Conservation (phyloP, 2,888 invertebrate species). For the Lagria hirta region DNA sequence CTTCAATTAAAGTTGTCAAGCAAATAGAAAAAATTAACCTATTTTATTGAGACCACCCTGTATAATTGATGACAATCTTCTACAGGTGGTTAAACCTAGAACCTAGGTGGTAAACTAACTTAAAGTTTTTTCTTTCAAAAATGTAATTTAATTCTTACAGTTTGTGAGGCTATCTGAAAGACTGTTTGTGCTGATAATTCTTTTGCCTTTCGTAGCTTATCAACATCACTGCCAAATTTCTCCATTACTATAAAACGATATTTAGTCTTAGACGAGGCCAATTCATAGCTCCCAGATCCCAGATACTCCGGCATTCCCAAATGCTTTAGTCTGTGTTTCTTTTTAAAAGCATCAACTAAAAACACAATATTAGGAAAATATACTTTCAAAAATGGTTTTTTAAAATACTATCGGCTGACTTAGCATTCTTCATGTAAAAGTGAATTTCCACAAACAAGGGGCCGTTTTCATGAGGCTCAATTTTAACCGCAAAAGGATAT, state of each 20-base stretch:
- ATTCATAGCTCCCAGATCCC: constrained; percentile 81
- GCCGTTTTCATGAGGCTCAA: constrained; percentile 90
- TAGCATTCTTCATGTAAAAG: constrained; percentile 80
- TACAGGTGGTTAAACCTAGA: no score
- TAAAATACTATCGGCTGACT: constrained; percentile 67
- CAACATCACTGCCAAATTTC: constrained; percentile 83
- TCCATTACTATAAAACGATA: constrained; percentile 91
- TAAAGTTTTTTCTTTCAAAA: no score
- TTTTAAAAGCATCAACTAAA: constrained; percentile 71
- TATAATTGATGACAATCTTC: no score
- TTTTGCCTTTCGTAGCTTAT: constrained; percentile 71
- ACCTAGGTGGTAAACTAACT: no score
- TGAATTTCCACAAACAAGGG: constrained; percentile 93
- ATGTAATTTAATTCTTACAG: constrained; percentile 63
- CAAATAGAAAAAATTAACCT: no score
- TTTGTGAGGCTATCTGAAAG: constrained; percentile 79
- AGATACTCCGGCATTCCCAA: constrained; percentile 85
- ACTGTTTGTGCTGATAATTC: constrained; percentile 73
- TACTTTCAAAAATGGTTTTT: background rate
- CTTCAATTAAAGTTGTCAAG: no score
- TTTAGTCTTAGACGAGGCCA: constrained; percentile 69
- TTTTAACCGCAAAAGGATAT: constrained; percentile 76
- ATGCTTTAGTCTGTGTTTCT: constrained; percentile 64
- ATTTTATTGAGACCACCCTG: no score
- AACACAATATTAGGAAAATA: no score